Evolutionary conservation across 1,140 invertebrate genomes (phyloP).

Genomic region (Halesus radiatus): DNA sequence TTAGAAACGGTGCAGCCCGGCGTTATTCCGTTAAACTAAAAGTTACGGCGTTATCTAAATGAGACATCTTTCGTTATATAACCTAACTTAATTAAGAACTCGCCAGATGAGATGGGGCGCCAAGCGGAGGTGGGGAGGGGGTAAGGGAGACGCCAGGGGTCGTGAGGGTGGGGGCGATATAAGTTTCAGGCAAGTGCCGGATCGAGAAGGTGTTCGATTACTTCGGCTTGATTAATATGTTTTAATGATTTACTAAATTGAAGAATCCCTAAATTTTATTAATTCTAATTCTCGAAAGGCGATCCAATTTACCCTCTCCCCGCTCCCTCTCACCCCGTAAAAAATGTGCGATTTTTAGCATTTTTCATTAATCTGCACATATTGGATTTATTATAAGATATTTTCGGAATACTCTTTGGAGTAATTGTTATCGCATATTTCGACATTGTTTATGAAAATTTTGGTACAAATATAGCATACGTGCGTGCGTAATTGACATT

Average conservation of each 20-base stretch:
- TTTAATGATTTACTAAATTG: background rate
- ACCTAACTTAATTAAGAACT: conserved; percentile 73
- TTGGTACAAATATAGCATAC: too few relatives aligned
- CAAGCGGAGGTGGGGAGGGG: background rate
- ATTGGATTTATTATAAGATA: too few relatives aligned
- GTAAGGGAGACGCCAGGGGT: conserved; percentile 47
- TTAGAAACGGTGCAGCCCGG: conserved; percentile 49
- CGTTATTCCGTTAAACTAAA: conserved; percentile 63
- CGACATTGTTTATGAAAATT: too few relatives aligned
- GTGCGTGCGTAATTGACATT: too few relatives aligned
- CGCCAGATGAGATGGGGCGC: conserved; percentile 68
- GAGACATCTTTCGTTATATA: conserved; percentile 73
- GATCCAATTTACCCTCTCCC: too few relatives aligned
- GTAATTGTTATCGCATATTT: too few relatives aligned
- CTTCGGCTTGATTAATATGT: background rate
- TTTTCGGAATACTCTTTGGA: too few relatives aligned
- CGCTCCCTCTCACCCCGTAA: too few relatives aligned
- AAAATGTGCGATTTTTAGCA: too few relatives aligned
- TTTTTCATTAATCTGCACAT: too few relatives aligned
- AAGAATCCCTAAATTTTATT: too few relatives aligned
- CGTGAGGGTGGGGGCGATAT: conserved; percentile 57
- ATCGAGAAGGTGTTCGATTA: conserved; percentile 6
- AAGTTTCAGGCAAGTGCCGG: conserved; percentile 52
- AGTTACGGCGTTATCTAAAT: conserved; percentile 72
- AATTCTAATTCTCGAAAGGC: too few relatives aligned